A percentile compares a stretch with the other conserved stretches of the same genome.
Conservation (phyloP, 2,888 invertebrate species). For the Dicycla oo region DNA sequence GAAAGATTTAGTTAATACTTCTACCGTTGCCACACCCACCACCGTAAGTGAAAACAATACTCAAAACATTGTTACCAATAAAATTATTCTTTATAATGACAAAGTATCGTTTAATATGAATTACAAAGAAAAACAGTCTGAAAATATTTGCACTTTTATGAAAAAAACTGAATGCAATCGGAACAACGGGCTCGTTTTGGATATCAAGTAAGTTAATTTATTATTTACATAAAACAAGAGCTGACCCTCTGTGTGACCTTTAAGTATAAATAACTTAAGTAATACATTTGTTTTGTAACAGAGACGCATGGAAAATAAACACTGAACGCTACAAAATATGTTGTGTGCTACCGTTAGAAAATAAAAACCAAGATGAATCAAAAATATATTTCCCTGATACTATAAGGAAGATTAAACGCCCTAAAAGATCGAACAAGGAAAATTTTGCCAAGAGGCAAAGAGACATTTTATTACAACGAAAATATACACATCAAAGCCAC, state of each 20-base stretch:
- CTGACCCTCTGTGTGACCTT: background rate
- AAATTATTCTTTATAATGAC: conserved; percentile 43
- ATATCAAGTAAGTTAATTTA: conserved; percentile 57
- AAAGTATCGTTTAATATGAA: conserved; percentile 46
- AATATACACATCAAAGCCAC: conserved; percentile 64
- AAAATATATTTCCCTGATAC: conserved; percentile 55
- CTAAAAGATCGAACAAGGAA: conserved; percentile 64
- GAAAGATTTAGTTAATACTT: conserved; percentile 32
- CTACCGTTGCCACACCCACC: conserved; percentile 2
- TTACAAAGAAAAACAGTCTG: conserved; percentile 63
- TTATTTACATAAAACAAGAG: conserved; percentile 3
- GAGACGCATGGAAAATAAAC: conserved; percentile 69
- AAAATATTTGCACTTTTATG: conserved; percentile 79
- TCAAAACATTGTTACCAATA: conserved; percentile 1
- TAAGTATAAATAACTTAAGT: background rate
- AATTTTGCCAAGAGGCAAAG: conserved; percentile 76
- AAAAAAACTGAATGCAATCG: conserved; percentile 74
- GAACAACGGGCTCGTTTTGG: conserved; percentile 75
- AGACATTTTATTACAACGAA: conserved; percentile 75
- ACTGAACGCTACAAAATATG: conserved; percentile 57
- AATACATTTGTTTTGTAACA: conserved; percentile 65
- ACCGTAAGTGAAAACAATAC: conserved; percentile 4
- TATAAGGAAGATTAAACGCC: conserved; percentile 41
- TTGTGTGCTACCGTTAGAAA: conserved; percentile 54
- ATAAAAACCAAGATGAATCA: conserved; percentile 28